phyloP scores from a whole-genome alignment of 2,888 invertebrate genomes.

The Dryobota labecula region DNA sequence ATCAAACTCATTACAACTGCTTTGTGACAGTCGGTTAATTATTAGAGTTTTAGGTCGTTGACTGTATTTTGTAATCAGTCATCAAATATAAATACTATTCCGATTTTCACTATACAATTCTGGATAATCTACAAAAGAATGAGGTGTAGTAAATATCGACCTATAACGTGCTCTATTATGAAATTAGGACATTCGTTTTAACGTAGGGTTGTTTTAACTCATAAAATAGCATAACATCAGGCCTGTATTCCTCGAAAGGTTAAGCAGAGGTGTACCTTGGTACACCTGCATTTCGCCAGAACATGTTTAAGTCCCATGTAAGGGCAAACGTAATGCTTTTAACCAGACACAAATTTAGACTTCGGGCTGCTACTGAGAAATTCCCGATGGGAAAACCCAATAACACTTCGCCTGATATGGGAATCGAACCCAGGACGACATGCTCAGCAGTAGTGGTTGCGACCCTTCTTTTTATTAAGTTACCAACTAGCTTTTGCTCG shows the following conservation, averaged over 20 bases:
- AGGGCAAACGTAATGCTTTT: not conserved
- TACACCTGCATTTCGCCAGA: not conserved
- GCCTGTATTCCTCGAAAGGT: not conserved
- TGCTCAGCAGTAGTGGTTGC: not conserved
- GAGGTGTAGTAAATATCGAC: not conserved
- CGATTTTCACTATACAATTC: not conserved
- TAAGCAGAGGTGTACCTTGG: not conserved
- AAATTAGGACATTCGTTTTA: not conserved
- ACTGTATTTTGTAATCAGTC: constrained; percentile 28
- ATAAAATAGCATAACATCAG: not conserved
- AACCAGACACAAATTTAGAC: not conserved
- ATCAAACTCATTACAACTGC: constrained; percentile 63
- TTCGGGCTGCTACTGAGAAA: no score
- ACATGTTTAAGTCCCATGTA: not conserved
- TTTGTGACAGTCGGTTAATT: constrained; percentile 46
- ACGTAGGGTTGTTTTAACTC: not conserved
- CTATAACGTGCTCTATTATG: not conserved
- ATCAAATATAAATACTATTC: not conserved
- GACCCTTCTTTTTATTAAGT: not conserved
- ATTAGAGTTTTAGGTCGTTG: constrained; percentile 42
- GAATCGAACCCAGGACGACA: not conserved
- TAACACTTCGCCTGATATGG: not conserved
- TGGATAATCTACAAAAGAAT: not conserved
- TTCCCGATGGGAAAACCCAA: not conserved
- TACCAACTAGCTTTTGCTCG: no score